Base-by-base conservation (phyloP, 2,888 invertebrate species). In the Cerceris ruficornis region DNA sequence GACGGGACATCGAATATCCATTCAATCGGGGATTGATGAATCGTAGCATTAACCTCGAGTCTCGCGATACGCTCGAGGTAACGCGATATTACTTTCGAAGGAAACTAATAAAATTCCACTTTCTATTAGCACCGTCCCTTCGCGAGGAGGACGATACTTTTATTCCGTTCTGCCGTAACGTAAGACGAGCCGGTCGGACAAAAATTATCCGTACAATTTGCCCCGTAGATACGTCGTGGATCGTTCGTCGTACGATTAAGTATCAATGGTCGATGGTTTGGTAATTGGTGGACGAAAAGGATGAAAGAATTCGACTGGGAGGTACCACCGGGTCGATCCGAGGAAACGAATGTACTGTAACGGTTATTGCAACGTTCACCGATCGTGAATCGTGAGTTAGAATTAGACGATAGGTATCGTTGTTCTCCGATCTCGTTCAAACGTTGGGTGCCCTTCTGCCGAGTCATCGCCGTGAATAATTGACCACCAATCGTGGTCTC, bases 401-500 rank as follows among this genome's bases (percentile, higher is more conserved):
- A 86, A 86, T 84, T 82, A 82, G 79, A 81, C 57, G 81, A 80
- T 79, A 61, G 79, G 74, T 76, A 81, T 86, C 82, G 77, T 84
- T 77, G 82, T 86, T 82, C 84, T 70, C 64, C 49, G 69, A 75
- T 77, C 77, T 60, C 71, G 80, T 71, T 75, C 58, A 64, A 70
- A 77, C 65, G 59, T 43, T 57, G 59, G 58, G 55, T 50, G 55
- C 46, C 69, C 65, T 68, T 68, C 69, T 66, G 85, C 50, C 81
- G 66, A 86, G 86, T 86, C 86, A 86, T 75, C 67, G 50, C 41
- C 7, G 74, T 81, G 81, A 83, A 82, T 85, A 84, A 85, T 85
- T 84, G 85, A 77, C 66, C 76, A 75, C 42, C 64, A 69, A 77
- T 75, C 55, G 69, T 50, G 69, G 39, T 68, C 72, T 55, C 57